Evolutionary conservation across 2,888 invertebrate genomes (phyloP).

Genomic region (Andrena dorsata): DNA sequence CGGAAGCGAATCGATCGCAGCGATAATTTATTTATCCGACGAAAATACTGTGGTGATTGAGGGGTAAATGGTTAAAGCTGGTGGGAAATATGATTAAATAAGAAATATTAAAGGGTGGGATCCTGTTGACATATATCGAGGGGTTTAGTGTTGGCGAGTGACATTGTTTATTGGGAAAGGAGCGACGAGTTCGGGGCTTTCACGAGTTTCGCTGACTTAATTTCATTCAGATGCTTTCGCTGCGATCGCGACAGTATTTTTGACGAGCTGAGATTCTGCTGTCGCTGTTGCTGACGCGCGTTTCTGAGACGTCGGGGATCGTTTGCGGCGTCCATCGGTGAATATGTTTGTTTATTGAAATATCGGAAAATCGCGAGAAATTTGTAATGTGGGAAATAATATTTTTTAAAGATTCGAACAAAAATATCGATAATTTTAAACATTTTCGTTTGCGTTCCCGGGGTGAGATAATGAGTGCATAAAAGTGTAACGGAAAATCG

Average conservation of each 20-base stretch:
- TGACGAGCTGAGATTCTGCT: background rate
- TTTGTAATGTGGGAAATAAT: too few species aligned
- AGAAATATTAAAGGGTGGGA: background rate
- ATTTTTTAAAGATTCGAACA: too few species aligned
- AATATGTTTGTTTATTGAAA: background rate
- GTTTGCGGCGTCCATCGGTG: slow-evolving; percentile 43
- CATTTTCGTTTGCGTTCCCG: too few species aligned
- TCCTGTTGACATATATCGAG: background rate
- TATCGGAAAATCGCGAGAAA: background rate
- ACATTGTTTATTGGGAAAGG: too few species aligned
- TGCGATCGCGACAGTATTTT: background rate
- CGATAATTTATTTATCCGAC: slow-evolving; percentile 11
- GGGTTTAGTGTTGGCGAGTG: too few species aligned
- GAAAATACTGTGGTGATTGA: slow-evolving; percentile 5
- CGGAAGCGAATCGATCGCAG: slow-evolving; percentile 38
- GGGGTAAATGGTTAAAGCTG: background rate
- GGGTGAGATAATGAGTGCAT: too few species aligned
- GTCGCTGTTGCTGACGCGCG: background rate
- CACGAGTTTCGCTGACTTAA: too few species aligned
- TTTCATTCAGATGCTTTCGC: too few species aligned
- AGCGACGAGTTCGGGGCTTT: too few species aligned
- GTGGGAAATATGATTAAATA: background rate
- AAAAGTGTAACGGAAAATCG: too few species aligned
- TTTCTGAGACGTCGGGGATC: slow-evolving; percentile 51
- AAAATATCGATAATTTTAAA: too few species aligned